These are phyloP conservation scores for Ligdia adustata DNA, from an alignment of 2,888 invertebrate genomes.

Conservation along the genomic window DNA sequence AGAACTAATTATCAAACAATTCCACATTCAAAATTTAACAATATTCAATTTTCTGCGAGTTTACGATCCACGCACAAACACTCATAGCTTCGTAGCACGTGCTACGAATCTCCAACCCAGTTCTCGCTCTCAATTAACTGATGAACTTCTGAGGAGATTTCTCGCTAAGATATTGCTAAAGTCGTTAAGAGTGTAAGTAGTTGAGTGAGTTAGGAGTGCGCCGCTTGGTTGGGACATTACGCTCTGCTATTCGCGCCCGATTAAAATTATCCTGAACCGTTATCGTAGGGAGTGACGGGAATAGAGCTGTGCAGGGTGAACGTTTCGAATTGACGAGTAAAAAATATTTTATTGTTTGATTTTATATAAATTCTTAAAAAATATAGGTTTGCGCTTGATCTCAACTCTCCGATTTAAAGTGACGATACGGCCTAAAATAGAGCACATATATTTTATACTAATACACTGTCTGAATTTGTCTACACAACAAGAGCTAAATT, in stretches of 20 bases:
- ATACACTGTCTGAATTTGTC: too few relatives aligned
- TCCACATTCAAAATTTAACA: too few relatives aligned
- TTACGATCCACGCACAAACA: slow-evolving; percentile 12
- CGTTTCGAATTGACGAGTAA: background rate
- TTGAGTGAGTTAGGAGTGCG: slow-evolving; percentile 61
- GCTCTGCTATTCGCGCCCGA: slow-evolving; percentile 75
- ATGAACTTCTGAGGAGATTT: slow-evolving; percentile 61
- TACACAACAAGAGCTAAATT: too few relatives aligned
- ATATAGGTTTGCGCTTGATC: too few relatives aligned
- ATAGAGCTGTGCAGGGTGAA: slow-evolving; percentile 36
- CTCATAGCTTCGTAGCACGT: slow-evolving; percentile 31
- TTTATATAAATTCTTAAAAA: too few relatives aligned
- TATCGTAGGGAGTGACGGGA: slow-evolving; percentile 74
- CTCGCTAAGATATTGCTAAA: slow-evolving; percentile 30
- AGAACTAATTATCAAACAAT: too few relatives aligned
- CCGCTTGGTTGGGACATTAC: slow-evolving; percentile 73
- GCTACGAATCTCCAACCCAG: slow-evolving; percentile 37
- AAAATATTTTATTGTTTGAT: too few relatives aligned
- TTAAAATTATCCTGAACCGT: slow-evolving; percentile 81
- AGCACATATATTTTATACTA: too few relatives aligned
- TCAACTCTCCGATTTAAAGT: too few relatives aligned
- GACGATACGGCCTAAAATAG: too few relatives aligned
- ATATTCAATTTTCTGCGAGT: too few relatives aligned
- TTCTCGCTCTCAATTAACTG: slow-evolving; percentile 43
- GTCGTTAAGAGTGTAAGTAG: slow-evolving; percentile 57